These are phyloP conservation scores for Alaudala cheleensis DNA, from an alignment of 2,113 vertebrate species.

Conservation along the genomic window DNA sequence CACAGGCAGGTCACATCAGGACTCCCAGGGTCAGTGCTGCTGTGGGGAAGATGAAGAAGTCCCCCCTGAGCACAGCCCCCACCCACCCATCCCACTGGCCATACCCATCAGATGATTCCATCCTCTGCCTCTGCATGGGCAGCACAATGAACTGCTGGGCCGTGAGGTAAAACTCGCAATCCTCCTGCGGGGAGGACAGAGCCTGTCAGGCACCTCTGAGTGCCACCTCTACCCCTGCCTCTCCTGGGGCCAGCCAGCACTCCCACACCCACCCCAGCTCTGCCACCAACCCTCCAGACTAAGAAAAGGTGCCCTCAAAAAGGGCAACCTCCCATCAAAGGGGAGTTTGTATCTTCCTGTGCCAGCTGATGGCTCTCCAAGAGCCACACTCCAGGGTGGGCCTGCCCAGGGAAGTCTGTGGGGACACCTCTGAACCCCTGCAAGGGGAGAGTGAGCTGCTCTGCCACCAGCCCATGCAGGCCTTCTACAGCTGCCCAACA, in stretches of 20 bases:
- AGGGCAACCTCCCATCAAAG: neutral
- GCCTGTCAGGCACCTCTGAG: neutral
- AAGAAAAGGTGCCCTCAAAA: neutral
- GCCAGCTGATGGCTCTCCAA: neutral
- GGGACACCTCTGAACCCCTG: neutral
- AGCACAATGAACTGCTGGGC: conserved; percentile 35
- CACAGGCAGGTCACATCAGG: neutral
- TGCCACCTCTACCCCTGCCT: neutral
- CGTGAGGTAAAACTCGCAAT: conserved; percentile 34
- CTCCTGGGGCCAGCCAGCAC: neutral
- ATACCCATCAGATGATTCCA: conserved; percentile 12
- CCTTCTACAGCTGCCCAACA: neutral
- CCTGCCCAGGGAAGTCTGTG: neutral
- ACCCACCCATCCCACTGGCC: neutral
- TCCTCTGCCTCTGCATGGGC: conserved; percentile 52
- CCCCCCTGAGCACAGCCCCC: neutral
- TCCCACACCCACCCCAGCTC: neutral
- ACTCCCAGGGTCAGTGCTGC: accelerated
- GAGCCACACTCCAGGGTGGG: neutral
- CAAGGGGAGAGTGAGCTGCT: neutral
- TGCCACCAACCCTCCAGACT: neutral
- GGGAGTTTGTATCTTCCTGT: neutral
- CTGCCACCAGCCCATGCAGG: neutral
- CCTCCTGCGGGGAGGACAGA: neutral
- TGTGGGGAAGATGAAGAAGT: neutral